A percentile compares a stretch with the other conserved stretches of the same genome.
Evolutionary conservation across 2,113 vertebrate species (phyloP).

Genomic region (Miniopterus natalensis): DNA sequence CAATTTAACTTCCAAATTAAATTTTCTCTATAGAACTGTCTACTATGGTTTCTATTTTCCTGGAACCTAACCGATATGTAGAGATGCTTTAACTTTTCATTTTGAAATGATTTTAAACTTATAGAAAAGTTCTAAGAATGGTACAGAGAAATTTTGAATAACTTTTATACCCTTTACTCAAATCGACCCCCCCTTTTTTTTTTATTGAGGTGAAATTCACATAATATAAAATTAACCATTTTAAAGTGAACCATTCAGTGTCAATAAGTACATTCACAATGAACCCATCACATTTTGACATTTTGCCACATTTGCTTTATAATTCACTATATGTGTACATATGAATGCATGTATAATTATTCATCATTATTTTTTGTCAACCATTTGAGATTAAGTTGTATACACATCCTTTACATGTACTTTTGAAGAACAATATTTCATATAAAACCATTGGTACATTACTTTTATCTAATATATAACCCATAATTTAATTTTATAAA

Average conservation of each 20-base stretch:
- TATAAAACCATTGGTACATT: not conserved
- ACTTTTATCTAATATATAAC: not conserved
- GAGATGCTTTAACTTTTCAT: not conserved
- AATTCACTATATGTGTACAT: not conserved
- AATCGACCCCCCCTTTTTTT: not conserved
- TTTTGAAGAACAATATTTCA: not conserved
- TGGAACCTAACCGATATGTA: not conserved
- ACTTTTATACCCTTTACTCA: not conserved
- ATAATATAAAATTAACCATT: slow-evolving; percentile 12
- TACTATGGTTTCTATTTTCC: not conserved
- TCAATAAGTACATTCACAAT: not conserved
- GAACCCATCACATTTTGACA: not conserved
- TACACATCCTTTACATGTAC: not conserved
- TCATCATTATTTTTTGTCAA: not conserved
- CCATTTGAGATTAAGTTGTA: not conserved
- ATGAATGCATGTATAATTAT: not conserved
- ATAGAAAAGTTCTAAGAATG: not conserved
- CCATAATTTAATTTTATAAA: not conserved
- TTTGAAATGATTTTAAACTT: slow-evolving; percentile 15
- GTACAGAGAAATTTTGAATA: not conserved
- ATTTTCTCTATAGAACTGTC: not conserved
- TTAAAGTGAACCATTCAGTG: not conserved
- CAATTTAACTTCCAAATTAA: slow-evolving; percentile 24
- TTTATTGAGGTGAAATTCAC: not conserved
- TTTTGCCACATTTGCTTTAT: not conserved